Conservation (phyloP, 2,113 vertebrate species). For the Zeus faber region DNA sequence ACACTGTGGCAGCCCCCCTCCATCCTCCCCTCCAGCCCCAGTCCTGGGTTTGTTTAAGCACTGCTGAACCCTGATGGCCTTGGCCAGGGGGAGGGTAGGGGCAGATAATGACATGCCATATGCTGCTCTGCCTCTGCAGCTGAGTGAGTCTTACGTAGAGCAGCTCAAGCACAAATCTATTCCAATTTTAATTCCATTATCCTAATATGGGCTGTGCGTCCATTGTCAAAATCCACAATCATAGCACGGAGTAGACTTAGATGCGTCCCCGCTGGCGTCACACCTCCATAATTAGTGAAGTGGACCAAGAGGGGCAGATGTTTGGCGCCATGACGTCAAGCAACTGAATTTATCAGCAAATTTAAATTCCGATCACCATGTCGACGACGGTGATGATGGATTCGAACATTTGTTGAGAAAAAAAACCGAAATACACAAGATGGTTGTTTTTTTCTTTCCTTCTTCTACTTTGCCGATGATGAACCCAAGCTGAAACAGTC, state of each 20-base stretch:
- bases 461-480: too few species aligned
- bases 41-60: conserved; percentile 74
- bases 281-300: conserved; percentile 48
- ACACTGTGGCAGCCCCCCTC: conserved; percentile 13
- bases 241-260: conserved; percentile 43
- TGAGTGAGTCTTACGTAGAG: conserved; percentile 49
- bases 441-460: too few species aligned
- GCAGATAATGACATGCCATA: conserved; percentile 65
- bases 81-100: conserved; percentile 36
- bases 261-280: conserved; percentile 51
- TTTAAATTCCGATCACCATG: too few species aligned
- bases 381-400: too few species aligned
- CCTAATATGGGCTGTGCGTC: conserved; percentile 58
- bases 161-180: conserved; percentile 56
- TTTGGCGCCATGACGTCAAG: too few species aligned
- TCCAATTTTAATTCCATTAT: conserved; percentile 73
- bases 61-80: conserved; percentile 67
- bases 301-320: conserved; percentile 10
- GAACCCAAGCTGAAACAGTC: conserved; percentile 11
- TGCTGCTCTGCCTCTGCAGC: conserved; percentile 69
- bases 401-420: too few species aligned
- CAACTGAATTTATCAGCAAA: too few species aligned
- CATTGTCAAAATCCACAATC: conserved; percentile 64
- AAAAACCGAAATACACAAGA: too few species aligned
- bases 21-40: conserved; percentile 56